Percentiles rank a stretch among this genome's conserved stretches.
Evolutionary conservation across 2,113 vertebrate genomes (phyloP).

Genomic region (Leiothrix lutea): DNA sequence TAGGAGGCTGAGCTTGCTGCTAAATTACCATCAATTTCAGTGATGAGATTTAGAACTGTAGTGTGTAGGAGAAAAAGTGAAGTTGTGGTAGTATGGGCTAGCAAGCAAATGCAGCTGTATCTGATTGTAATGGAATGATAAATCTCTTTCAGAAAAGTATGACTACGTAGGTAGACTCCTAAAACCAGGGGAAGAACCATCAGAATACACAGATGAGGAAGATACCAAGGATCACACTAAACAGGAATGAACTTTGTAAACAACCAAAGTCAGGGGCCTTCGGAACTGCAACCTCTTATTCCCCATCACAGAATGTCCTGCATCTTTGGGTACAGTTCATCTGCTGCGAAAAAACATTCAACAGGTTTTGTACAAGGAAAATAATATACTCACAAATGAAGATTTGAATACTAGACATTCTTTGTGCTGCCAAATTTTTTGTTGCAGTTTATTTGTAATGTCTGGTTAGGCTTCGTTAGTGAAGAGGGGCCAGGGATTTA

Average conservation of each 20-base stretch:
- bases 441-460: slow-evolving; percentile 71
- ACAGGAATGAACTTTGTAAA: slow-evolving; percentile 90
- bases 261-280: slow-evolving; percentile 92
- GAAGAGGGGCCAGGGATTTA: slow-evolving; percentile 68
- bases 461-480: slow-evolving; percentile 71
- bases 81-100: neutral
- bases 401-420: slow-evolving; percentile 74
- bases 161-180: slow-evolving; percentile 97
- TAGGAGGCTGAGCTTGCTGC: neutral
- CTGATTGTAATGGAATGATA: slow-evolving; percentile 22
- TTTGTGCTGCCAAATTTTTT: slow-evolving; percentile 70
- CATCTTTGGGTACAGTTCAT: slow-evolving; percentile 74
- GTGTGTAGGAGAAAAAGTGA: neutral
- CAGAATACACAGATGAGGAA: slow-evolving; percentile 98
- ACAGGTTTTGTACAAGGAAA: slow-evolving; percentile 76
- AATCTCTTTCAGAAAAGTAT: slow-evolving; percentile 90
- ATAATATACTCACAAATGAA: slow-evolving; percentile 67
- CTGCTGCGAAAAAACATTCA: slow-evolving; percentile 73
- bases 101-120: neutral
- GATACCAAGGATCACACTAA: slow-evolving; percentile 98
- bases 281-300: slow-evolving; percentile 82
- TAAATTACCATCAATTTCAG: neutral
- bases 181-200: slow-evolving; percentile 97
- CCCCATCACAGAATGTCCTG: slow-evolving; percentile 71
- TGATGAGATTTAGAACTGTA: neutral